Base-by-base conservation (phyloP, 2,888 invertebrate genomes). In the Lithophane leautieri region DNA sequence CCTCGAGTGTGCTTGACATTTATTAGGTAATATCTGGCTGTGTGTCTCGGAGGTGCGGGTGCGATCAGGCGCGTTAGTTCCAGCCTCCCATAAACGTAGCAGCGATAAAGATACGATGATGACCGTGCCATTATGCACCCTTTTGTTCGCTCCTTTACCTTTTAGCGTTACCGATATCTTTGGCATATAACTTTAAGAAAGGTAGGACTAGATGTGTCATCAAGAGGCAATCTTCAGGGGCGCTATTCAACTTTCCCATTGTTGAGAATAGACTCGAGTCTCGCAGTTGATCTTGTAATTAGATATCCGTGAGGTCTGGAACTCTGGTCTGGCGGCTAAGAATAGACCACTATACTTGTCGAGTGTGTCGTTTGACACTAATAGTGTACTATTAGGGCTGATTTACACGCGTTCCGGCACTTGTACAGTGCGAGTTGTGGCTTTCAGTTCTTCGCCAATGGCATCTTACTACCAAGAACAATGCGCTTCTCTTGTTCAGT, bases 31-130 rank as follows among this genome's bases (percentile, higher is more conserved):
- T 86, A 81, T 83, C 76, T 75, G 69, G 75, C 67, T 78, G 79
- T 79, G 66, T 68, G 79, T 74, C 79, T 78, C 71, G 65, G 54
- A 76, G 52, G 75, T 40, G 66, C 74, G 79, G 77, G 80, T 72
- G 81, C 78, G 79, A 80, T 72, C 75, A 73, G 79, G 84, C 81
- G 75, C 79, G 76, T 77, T 81, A 78, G 69, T 85, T 78, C 86
- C 83, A 79, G 78, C 67, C 74, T 79, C 47, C 82, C 81, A 85
- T 88, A 87, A 84, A 78, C 75, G 86, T 84, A 77, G 78, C 72
- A 50, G 63, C 87, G 81, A 86, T 89, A 86, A 88, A 89, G 89
- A 89, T 87, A 88, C 83, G 85, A 82, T 89, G 89, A 90, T 88
- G 88, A 87, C 86, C 84, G 62, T 78, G 81, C 86, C 79, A 78